A percentile compares a stretch with the other conserved stretches of the same genome.
These are phyloP conservation scores for Pseudomyrmex flavicornis DNA, from an alignment of 1,140 invertebrate species.

Conservation along the genomic window DNA sequence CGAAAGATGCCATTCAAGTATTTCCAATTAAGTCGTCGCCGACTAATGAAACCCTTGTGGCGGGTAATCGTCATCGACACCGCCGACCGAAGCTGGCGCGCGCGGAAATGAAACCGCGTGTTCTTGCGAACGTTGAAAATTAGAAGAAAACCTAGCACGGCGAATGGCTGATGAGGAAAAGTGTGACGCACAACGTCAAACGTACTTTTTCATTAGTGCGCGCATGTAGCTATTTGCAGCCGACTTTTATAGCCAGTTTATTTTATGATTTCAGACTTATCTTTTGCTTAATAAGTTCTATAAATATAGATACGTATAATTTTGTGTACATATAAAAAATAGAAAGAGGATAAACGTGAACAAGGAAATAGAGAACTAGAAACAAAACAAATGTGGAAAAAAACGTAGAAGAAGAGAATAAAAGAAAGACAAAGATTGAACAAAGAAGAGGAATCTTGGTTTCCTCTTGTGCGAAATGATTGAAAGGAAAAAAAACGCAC, in stretches of 20 bases:
- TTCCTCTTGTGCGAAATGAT: not conserved
- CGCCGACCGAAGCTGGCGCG: conserved; percentile 46
- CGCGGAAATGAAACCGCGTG: conserved; percentile 66
- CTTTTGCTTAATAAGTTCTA: not conserved
- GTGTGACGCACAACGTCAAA: conserved; percentile 38
- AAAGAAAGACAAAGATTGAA: not conserved
- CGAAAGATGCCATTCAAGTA: conserved; percentile 76
- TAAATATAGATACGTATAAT: too few relatives aligned
- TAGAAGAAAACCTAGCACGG: conserved; percentile 68
- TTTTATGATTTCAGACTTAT: not conserved
- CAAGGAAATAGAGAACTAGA: not conserved
- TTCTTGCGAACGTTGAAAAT: conserved; percentile 59
- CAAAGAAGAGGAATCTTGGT: not conserved
- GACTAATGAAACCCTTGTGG: conserved; percentile 44
- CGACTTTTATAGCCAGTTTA: not conserved
- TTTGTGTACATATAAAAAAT: not conserved
- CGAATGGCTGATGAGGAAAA: conserved; percentile 41
- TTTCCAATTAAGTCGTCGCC: conserved; percentile 72
- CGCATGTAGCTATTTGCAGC: not conserved
- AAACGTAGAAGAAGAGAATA: not conserved
- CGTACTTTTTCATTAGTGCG: conserved; percentile 21
- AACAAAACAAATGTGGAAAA: too few relatives aligned
- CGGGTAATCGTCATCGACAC: not conserved
- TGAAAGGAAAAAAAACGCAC: conserved; percentile 7
- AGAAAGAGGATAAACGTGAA: not conserved